Evolutionary conservation across 2,888 invertebrate genomes (phyloP).

Genomic region (Fragum fragum): DNA sequence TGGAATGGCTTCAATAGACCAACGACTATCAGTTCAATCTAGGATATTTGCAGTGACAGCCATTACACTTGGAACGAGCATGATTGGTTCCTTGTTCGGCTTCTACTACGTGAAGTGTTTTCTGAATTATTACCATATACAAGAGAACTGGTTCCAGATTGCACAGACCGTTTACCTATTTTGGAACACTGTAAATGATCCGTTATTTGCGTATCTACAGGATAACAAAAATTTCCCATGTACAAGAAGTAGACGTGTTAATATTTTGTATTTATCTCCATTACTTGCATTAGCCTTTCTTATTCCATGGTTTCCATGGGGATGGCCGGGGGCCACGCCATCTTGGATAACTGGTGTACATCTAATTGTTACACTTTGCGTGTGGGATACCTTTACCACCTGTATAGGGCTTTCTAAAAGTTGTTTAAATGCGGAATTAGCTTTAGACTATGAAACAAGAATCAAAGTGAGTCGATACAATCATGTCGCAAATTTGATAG

Average conservation of each 20-base stretch:
- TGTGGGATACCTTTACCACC: slow-evolving; percentile 87
- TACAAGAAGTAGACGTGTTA: slow-evolving; percentile 85
- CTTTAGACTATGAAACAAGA: slow-evolving; percentile 80
- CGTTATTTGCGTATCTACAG: slow-evolving; percentile 87
- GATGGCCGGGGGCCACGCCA: slow-evolving; percentile 34
- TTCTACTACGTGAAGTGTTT: slow-evolving; percentile 88
- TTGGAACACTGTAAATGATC: slow-evolving; percentile 88
- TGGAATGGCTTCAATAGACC: background rate
- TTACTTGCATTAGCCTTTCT: slow-evolving; percentile 86
- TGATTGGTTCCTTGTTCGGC: slow-evolving; percentile 84
- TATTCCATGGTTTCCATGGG: slow-evolving; percentile 85
- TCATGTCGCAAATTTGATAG: slow-evolving; percentile 77
- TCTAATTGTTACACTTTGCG: slow-evolving; percentile 85
- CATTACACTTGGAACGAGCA: slow-evolving; percentile 74
- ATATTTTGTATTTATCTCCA: slow-evolving; percentile 86
- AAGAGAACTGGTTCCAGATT: slow-evolving; percentile 86
- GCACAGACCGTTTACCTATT: slow-evolving; percentile 87
- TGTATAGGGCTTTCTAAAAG: slow-evolving; percentile 86
- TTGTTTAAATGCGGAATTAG: slow-evolving; percentile 86
- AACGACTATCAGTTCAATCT: slow-evolving; percentile 34
- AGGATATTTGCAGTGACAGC: slow-evolving; percentile 77
- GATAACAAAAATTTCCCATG: slow-evolving; percentile 81
- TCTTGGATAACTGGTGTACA: slow-evolving; percentile 86
- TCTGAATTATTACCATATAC: slow-evolving; percentile 86
- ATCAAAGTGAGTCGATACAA: slow-evolving; percentile 85